Evolutionary conservation across 2,113 vertebrate genomes (phyloP).

Genomic region (Oryzias celebensis): DNA sequence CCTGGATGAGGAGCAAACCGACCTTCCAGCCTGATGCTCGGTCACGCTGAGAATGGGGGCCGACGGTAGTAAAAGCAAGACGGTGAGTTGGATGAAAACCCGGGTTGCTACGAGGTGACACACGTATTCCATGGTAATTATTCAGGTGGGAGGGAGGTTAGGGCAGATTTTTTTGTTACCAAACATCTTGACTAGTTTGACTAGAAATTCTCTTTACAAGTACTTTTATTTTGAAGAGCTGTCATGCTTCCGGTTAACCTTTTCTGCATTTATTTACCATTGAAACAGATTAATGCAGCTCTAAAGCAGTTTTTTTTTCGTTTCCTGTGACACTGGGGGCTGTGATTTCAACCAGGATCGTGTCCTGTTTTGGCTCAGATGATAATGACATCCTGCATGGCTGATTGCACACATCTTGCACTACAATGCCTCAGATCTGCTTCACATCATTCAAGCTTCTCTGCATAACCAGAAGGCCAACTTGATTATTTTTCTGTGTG

Average conservation of each 20-base stretch:
- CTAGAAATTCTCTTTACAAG: too few relatives aligned
- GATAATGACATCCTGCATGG: conserved; percentile 38
- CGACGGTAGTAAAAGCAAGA: conserved; percentile 71
- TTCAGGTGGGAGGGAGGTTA: neutral
- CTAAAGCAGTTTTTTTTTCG: neutral
- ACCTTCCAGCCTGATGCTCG: conserved; percentile 29
- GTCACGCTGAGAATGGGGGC: conserved; percentile 67
- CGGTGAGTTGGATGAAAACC: conserved; percentile 60
- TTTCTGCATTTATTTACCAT: too few relatives aligned
- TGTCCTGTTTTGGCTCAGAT: conserved; percentile 20
- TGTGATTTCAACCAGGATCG: neutral
- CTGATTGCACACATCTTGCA: conserved; percentile 47
- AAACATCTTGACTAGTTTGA: too few relatives aligned
- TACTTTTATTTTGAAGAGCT: too few relatives aligned
- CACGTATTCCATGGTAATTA: conserved; percentile 31
- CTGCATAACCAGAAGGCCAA: neutral
- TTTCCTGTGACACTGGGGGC: neutral
- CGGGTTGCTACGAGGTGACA: conserved; percentile 38
- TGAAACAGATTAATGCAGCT: too few relatives aligned
- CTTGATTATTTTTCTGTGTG: neutral
- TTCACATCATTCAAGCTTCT: conserved; percentile 12
- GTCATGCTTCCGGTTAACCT: too few relatives aligned
- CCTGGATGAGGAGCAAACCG: conserved; percentile 36
- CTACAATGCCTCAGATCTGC: conserved; percentile 40
- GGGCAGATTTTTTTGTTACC: too few relatives aligned